Evolutionary conservation across 1,140 invertebrate genomes (phyloP), one percentile per base, ranked within the genome.

Genomic region (Drosophila biarmipes): DNA sequence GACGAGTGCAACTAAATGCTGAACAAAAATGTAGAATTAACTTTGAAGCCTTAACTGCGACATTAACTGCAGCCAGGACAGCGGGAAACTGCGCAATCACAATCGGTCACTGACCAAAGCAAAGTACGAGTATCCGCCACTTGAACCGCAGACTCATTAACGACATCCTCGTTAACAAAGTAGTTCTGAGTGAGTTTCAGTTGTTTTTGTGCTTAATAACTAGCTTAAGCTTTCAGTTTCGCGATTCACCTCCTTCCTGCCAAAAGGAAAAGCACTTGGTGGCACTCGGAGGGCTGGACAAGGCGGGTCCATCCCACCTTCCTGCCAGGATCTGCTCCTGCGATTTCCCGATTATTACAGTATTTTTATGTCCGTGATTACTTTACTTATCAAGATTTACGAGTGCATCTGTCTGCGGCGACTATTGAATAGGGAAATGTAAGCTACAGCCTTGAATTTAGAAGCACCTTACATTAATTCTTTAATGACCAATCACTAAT

Each of bases 151-250:
- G 49, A 52, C 56, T 52, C 69, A 74, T 74, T 66, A 74, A 74
- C 72, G 46, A 74, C 58, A 74, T 74, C 58, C 45, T 55, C 43
- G 52, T 74, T 74, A 74, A 75, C 71, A 74, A 74, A 64, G 71
- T 64, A 56, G 31, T 43, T 74, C 52, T 64, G 59, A 66, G 74
- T 56, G 73, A 54, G 58, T 74, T 73, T 59, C 52, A 52, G 71
- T 42, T 42, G 58, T 51, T 51, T 75, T 66, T 75, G 59, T 73
- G 49, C 69, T 73, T 73, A 73, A 73, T 73, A 73, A 73, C 40
- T 73, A 75, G 52, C 38, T 52, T 35, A 57, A 57, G 71, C 51
- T 74, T 46, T 74, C 37, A 40, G 51, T 64, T 74, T 64, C 24
- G 24, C 27, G 49, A 45, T 38, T 63, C 71, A 29, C 37, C 34